A percentile compares a stretch with the other conserved stretches of the same genome.
Conservation (phyloP, 1,140 invertebrate genomes). For the Eriosoma lanigerum region DNA sequence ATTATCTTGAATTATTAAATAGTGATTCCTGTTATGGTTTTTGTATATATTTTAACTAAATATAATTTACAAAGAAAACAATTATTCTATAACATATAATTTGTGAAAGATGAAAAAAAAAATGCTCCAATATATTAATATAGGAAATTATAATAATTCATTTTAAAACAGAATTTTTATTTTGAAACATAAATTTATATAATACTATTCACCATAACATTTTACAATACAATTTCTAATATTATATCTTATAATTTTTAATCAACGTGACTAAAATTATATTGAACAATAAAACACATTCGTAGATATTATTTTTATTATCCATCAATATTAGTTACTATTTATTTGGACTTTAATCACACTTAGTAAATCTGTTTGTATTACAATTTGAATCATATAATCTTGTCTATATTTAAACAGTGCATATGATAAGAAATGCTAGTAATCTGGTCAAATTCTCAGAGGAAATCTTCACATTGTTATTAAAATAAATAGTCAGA, state of each 20-base stretch:
- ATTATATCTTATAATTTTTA: slow-evolving; percentile 30
- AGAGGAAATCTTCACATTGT: slow-evolving; percentile 42
- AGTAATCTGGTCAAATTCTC: slow-evolving; percentile 49
- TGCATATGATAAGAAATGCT: slow-evolving; percentile 44
- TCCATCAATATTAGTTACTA: slow-evolving; percentile 39
- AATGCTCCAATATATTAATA: slow-evolving; percentile 19
- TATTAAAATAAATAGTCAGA: slow-evolving; percentile 48
- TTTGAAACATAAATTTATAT: not conserved
- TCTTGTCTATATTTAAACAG: slow-evolving; percentile 49
- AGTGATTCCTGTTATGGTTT: slow-evolving; percentile 19
- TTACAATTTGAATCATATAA: slow-evolving; percentile 35
- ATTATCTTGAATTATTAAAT: slow-evolving; percentile 42
- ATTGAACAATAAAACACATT: slow-evolving; percentile 24
- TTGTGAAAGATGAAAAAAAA: not conserved
- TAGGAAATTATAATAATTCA: too few relatives aligned
- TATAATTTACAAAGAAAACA: slow-evolving; percentile 29
- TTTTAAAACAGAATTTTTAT: not conserved
- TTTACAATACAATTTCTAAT: not conserved
- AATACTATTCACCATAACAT: not conserved
- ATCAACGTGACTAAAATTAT: slow-evolving; percentile 15
- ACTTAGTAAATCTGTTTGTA: slow-evolving; percentile 50
- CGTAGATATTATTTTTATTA: slow-evolving; percentile 44
- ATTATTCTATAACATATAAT: slow-evolving; percentile 15
- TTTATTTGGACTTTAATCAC: slow-evolving; percentile 49
- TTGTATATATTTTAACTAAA: slow-evolving; percentile 3